phyloP scores from a whole-genome alignment of 2,113 vertebrate species.

The Sinocyclocheilus grahami region DNA sequence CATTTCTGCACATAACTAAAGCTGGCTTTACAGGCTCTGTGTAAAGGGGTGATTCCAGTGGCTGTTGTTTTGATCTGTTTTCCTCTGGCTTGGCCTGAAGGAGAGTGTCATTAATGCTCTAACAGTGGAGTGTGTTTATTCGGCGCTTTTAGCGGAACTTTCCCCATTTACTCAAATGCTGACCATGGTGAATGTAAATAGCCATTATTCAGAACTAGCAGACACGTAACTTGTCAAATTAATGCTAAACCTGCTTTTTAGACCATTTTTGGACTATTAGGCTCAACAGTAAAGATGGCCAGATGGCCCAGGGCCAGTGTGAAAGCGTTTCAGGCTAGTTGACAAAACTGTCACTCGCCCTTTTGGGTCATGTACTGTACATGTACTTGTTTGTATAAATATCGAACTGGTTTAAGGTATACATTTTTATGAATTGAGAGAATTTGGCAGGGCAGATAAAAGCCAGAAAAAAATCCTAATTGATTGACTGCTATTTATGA shows the following conservation, averaged over 20 bases:
- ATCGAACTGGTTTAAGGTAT: no score
- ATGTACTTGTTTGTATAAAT: no score
- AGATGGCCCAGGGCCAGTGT: neutral
- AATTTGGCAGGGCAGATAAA: no score
- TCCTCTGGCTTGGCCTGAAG: neutral
- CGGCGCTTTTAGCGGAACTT: neutral
- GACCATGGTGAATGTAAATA: neutral
- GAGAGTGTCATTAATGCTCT: neutral
- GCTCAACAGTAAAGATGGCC: neutral
- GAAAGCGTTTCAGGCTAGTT: neutral
- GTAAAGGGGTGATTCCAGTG: neutral
- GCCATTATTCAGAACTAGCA: neutral
- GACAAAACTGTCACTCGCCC: neutral
- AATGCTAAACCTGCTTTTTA: neutral
- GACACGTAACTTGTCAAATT: neutral
- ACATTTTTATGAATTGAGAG: no score
- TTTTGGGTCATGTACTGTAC: neutral
- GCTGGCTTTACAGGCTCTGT: neutral
- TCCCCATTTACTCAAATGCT: neutral
- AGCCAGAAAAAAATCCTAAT: no score
- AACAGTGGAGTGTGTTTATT: neutral
- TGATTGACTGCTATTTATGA: no score
- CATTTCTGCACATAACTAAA: constrained; percentile 9
- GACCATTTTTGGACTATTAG: neutral
- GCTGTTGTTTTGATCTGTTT: neutral